These are phyloP conservation scores for Apodemus sylvaticus DNA, from an alignment of 2,113 vertebrate species.

Conservation along the genomic window DNA sequence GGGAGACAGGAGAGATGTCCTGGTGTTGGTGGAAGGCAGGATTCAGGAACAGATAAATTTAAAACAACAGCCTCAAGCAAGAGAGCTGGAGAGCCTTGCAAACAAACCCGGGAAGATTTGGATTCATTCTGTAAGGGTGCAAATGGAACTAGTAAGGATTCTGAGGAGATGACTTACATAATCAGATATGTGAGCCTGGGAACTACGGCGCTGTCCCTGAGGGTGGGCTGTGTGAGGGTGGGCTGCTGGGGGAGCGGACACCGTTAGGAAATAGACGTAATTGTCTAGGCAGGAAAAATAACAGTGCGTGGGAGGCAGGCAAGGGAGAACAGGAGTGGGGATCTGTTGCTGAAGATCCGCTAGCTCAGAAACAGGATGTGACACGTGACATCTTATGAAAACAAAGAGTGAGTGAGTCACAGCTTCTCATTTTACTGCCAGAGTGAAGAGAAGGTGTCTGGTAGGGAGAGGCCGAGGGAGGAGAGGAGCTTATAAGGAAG, in stretches of 20 bases:
- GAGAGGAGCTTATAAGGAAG: not conserved
- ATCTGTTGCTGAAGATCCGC: not conserved
- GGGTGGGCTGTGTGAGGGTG: too few relatives aligned
- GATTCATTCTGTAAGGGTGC: not conserved
- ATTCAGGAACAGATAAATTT: slow-evolving; percentile 33
- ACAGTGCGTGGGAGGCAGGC: not conserved
- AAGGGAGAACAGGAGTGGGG: not conserved
- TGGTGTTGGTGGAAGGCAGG: not conserved
- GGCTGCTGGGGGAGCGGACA: not conserved
- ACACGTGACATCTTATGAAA: not conserved
- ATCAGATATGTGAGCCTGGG: not conserved
- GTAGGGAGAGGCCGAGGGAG: not conserved
- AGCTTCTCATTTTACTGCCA: not conserved
- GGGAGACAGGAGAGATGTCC: not conserved
- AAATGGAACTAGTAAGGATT: slow-evolving; percentile 25
- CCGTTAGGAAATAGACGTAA: not conserved
- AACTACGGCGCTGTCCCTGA: not conserved
- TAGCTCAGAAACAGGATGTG: slow-evolving; percentile 4
- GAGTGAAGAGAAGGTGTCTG: not conserved
- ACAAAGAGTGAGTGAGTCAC: not conserved
- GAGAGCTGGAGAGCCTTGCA: not conserved
- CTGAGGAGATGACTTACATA: not conserved
- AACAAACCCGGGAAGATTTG: not conserved
- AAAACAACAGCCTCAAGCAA: slow-evolving; percentile 5
- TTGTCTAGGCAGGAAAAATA: not conserved